These are phyloP conservation scores for Rousettus leschenaultii DNA, from an alignment of 2,113 vertebrate species.

Conservation along the genomic window DNA sequence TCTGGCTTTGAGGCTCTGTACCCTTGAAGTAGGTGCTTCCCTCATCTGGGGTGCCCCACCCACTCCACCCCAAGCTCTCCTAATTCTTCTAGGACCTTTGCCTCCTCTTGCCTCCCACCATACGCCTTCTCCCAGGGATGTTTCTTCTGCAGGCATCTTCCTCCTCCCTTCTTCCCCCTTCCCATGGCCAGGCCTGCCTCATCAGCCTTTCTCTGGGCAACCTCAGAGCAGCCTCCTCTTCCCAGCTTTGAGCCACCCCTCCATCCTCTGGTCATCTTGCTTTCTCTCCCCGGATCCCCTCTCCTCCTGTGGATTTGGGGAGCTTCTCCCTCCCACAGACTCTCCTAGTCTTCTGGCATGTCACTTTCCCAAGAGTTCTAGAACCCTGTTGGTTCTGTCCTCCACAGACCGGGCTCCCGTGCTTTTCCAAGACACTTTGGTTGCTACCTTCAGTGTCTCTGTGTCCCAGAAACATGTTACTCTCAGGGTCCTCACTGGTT, in stretches of 20 bases:
- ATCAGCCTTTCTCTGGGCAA: not conserved
- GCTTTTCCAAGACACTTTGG: not conserved
- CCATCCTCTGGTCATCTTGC: not conserved
- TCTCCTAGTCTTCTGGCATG: not conserved
- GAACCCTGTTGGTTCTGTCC: not conserved
- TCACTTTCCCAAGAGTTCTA: not conserved
- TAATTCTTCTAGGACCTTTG: not conserved
- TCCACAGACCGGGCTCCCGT: rapidly evolving
- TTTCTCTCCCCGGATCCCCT: not conserved
- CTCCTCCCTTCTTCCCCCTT: rapidly evolving
- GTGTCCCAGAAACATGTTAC: not conserved
- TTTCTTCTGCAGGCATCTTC: not conserved
- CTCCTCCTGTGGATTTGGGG: not conserved
- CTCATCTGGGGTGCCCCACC: not conserved
- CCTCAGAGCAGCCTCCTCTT: not conserved
- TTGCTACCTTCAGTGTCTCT: too few relatives aligned
- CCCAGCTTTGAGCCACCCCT: not conserved
- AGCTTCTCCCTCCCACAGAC: not conserved
- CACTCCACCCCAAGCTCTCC: too few relatives aligned
- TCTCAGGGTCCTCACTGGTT: not conserved
- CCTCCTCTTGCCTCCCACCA: not conserved
- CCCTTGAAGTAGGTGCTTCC: too few relatives aligned
- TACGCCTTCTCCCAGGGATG: not conserved
- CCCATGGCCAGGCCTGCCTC: not conserved
- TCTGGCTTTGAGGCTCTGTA: not conserved